Evolutionary conservation across 2,888 invertebrate genomes (phyloP), one percentile per base, ranked within the genome.

Genomic region (Bedellia somnulentella): DNA sequence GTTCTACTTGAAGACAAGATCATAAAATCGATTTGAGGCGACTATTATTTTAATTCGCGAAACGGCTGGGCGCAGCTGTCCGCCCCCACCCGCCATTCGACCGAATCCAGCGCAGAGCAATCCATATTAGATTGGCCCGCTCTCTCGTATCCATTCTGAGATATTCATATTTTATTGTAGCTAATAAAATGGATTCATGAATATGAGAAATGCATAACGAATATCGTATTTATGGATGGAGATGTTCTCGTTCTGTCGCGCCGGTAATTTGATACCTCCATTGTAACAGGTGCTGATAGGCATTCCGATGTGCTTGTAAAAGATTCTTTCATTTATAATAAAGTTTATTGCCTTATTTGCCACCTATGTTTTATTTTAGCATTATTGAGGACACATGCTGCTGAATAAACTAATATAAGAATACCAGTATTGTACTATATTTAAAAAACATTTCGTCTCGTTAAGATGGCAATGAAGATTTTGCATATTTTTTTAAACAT

Each of bases 151-250:
- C 75, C 75, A 73, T 75, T 76, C 71, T 66, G 66, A 76, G 76
- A 76, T 75, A 75, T 76, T 75, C 77, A 77, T 77, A 77, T 77
- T 77, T 77, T 77, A 77, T 77, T 73, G 73, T 61, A 68, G 68
- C 75, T 76, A 77, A 77, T 77, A 77, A 77, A 77, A 76, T 64
- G 76, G 76, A 76, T 77, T 75, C 77, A 76, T 71, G 77, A 76
- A 75, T 73, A 75, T 75, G 75, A 73, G 71, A 75, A 73, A 73
- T 73, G 75, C 73, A 75, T 75, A 71, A 75, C 75, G 71, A 68
- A 75, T 75, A 68, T 57, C 63, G 62, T 75, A 75, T 75, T 75
- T 75, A 75, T 75, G 71, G 73, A 60, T 54, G 57, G 61, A 64
- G 68, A 63, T 66, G 63, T 55, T 56, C 61, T 49, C 58, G 51